Base-by-base conservation (phyloP, 2,888 invertebrate species). In the Falcaria lacertinaria region DNA sequence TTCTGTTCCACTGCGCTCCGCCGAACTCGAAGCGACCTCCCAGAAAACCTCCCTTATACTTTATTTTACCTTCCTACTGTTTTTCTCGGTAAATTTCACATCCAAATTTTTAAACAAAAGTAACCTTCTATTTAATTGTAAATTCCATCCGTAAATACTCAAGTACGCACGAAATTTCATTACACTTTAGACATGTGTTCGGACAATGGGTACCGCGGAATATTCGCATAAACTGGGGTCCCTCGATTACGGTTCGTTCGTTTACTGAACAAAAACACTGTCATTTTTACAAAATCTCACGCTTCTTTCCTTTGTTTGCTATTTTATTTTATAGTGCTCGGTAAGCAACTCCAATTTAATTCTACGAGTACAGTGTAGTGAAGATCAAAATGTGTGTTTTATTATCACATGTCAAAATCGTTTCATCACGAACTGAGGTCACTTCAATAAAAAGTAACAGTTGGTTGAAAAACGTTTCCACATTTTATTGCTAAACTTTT, bases 401-500 rank as follows among this genome's bases (percentile, higher is more conserved):
- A n/a, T n/a, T n/a, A n/a, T n/a, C n/a, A n/a, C n/a, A n/a, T n/a
- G n/a, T n/a, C n/a, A n/a, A n/a, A n/a, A n/a, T n/a, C n/a, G 7
- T 22, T 22, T 22, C 22, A 22, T 22, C 7, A 22, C 22, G 7
- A 22, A 6, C 22, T 22, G 22, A 22, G 22, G 22, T 22, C 22
- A 7, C 5, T 22, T 41, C 50, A 39, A 54, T 52, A 34, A 43
- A 48, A 45, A 47, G 53, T 48, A 53, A 48, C 54, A 56, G 58
- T 64, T 62, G 50, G 68, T 66, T 69, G 64, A 64, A 74, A 78
- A 69, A 66, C 60, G 67, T 71, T 75, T 76, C 74, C 57, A 61
- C 62, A 69, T 79, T 28, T 80, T 76, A 80, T 83, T 79, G 76
- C 71, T 78, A 75, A 76, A 84, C 77, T 78, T 80, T 83, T 76